phyloP scores from a whole-genome alignment of 2,113 vertebrate species.

The Petroica traversi region DNA sequence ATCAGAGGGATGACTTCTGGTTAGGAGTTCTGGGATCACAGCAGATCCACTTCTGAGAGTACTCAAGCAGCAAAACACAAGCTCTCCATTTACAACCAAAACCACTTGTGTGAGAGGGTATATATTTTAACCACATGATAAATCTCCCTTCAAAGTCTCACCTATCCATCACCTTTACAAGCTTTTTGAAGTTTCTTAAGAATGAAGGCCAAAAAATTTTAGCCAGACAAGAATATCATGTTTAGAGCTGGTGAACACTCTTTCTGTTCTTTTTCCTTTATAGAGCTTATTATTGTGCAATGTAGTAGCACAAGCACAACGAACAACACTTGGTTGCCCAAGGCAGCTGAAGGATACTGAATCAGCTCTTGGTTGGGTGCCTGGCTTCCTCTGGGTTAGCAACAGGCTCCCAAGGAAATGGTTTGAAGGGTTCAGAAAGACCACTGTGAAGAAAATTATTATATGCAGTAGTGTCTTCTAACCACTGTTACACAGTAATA shows the following conservation, averaged over 20 bases:
- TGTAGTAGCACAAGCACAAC: background rate
- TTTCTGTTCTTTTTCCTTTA: background rate
- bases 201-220: background rate
- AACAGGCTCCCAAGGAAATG: constrained; percentile 21
- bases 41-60: background rate
- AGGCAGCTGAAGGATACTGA: background rate
- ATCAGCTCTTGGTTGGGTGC: background rate
- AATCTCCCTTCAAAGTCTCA: background rate
- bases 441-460: background rate
- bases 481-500: background rate
- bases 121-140: background rate
- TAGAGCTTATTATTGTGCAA: background rate
- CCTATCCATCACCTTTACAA: background rate
- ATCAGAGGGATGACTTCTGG: background rate
- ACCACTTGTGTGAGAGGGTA: background rate
- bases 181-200: background rate
- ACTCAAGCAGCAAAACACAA: background rate
- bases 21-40: background rate
- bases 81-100: background rate
- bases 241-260: background rate
- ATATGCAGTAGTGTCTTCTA: background rate
- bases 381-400: background rate
- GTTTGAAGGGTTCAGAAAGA: background rate
- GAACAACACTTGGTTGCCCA: background rate
- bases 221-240: background rate